Base-by-base conservation (phyloP, 2,113 vertebrate genomes). In the Gymnarchus niloticus region DNA sequence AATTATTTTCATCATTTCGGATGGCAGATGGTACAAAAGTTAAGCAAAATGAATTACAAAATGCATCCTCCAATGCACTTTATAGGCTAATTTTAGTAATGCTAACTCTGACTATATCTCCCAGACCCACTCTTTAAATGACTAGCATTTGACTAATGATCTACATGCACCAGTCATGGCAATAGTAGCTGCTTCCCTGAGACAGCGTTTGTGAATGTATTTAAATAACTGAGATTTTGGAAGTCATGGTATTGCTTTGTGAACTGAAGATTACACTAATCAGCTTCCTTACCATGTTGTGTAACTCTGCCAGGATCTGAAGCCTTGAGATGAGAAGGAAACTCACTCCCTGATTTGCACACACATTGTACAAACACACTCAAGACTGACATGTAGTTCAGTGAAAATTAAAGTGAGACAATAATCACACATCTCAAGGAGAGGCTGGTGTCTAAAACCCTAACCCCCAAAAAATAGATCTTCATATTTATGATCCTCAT, bases 41-140 rank as follows among this genome's bases (percentile, higher is more conserved):
- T 12, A n/a, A n/a, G n/a, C n/a, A n/a, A n/a, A n/a, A n/a, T n/a
- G n/a, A n/a, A n/a, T n/a, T 37, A 73, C 65, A 2, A 41, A 73
- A 37, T 73, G n/a, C n/a, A n/a, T 73, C 41, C 28, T 1, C 3
- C 17, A 3, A 2, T 6, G 2, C 65, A 73, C 14, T 41, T 41
- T 73, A 73, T 73, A 73, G 4, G 14, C 65, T 33, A 1, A 6
- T 41, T 73, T 73, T 41, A 73, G 65, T 73, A 73, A 73, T 41
- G 61, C 33, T 73, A 6, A 1, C 65, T 73, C 0, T 19, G 37
- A 37, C 65, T 73, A 19, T n/a, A 73, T 73, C 33, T 0, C 41
- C 65, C 33, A 73, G 65, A 73, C 19, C 65, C 65, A 73, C 65
- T n/a, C n/a, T n/a, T n/a, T n/a, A n/a, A 73, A 37, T 73, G 65